These are phyloP conservation scores for Neopipo cinnamomea DNA, from an alignment of 2,113 vertebrate species.

Conservation along the genomic window DNA sequence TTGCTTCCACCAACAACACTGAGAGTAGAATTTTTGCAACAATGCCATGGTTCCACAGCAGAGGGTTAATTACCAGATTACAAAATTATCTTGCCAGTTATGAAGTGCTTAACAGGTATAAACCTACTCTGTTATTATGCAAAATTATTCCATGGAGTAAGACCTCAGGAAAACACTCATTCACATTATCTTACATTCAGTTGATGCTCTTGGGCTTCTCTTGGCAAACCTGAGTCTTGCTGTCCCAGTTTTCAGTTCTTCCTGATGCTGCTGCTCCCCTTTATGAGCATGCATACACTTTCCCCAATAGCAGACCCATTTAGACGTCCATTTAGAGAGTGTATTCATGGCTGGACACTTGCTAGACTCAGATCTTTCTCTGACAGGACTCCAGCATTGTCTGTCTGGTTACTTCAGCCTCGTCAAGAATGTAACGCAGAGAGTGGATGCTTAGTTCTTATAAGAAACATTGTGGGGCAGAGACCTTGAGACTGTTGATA, in stretches of 20 bases:
- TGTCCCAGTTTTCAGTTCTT: not conserved
- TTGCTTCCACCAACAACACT: not conserved
- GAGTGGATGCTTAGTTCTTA: not conserved
- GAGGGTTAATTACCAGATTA: not conserved
- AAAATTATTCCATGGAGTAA: not conserved
- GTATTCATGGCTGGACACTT: not conserved
- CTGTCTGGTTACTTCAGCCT: not conserved
- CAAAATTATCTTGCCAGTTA: not conserved
- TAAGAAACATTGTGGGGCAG: not conserved
- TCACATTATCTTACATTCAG: not conserved
- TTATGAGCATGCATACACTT: not conserved
- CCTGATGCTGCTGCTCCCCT: not conserved
- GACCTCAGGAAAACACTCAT: not conserved
- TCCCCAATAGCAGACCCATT: rapidly evolving
- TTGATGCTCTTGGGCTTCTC: not conserved
- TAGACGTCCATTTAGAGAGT: not conserved
- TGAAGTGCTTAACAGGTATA: not conserved
- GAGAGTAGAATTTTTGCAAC: not conserved
- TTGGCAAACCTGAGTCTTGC: not conserved
- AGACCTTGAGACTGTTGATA: not conserved
- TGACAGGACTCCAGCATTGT: not conserved
- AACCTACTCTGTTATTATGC: not conserved
- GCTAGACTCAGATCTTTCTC: not conserved
- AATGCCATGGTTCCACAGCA: not conserved
- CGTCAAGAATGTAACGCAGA: not conserved